Percentiles rank a stretch among this genome's conserved stretches.
Evolutionary conservation across 2,113 vertebrate genomes (phyloP).

Genomic region (Tachuris rubrigastra): DNA sequence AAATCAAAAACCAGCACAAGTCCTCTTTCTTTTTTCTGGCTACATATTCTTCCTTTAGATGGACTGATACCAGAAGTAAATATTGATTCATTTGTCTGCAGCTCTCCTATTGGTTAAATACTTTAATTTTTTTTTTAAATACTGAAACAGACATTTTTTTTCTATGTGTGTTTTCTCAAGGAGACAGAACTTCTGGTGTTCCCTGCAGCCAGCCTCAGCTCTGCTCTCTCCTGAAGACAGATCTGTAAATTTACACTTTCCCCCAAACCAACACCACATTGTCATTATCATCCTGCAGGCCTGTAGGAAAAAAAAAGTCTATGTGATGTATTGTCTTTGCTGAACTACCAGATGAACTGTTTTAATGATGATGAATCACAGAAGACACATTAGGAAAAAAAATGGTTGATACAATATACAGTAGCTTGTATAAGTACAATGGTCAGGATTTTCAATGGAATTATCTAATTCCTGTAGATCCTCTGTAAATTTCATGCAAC

Average conservation of each 20-base stretch:
- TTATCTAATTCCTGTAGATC: not conserved
- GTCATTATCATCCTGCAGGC: not conserved
- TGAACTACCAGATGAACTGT: constrained; percentile 20
- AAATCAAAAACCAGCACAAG: not conserved
- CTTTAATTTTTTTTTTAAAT: not conserved
- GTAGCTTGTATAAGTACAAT: not conserved
- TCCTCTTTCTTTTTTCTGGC: constrained; percentile 7
- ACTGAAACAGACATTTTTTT: not conserved
- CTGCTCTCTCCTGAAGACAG: not conserved
- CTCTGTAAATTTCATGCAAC: not conserved
- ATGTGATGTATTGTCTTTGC: not conserved
- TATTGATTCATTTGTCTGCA: not conserved
- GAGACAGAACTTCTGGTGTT: not conserved
- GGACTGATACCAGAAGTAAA: constrained; percentile 11
- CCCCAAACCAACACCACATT: not conserved
- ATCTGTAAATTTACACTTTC: not conserved
- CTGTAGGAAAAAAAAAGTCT: not conserved
- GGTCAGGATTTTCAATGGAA: not conserved
- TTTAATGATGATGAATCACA: constrained; percentile 30
- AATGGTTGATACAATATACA: not conserved
- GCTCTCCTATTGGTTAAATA: not conserved
- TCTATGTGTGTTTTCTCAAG: not conserved
- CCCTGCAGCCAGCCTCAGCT: not conserved
- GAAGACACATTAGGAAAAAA: not conserved
- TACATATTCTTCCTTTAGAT: not conserved